phyloP scores from a whole-genome alignment of 2,113 vertebrate species.

The Peromyscus leucopus region DNA sequence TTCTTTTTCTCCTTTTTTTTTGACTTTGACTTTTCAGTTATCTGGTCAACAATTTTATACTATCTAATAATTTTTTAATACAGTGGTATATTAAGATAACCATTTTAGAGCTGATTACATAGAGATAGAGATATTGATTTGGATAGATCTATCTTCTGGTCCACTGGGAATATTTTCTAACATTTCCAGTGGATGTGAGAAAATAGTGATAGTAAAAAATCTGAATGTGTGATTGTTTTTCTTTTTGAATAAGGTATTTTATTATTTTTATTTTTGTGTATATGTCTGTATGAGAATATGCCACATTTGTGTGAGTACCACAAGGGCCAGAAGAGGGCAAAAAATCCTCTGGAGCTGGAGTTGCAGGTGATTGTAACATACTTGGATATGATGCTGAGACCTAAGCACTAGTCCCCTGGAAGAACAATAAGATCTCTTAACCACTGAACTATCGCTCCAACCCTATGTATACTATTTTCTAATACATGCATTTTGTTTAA shows the following conservation, averaged over 20 bases:
- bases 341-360: neutral
- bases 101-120: neutral
- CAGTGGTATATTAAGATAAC: neutral
- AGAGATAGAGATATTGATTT: neutral
- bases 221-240: neutral
- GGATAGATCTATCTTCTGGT: neutral
- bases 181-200: no score
- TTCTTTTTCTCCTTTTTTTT: neutral
- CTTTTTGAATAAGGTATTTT: neutral
- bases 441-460: neutral
- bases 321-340: neutral
- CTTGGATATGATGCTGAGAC: neutral
- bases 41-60: neutral
- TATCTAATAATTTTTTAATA: neutral
- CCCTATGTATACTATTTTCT: neutral
- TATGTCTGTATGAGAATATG: neutral
- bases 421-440: neutral
- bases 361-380: neutral
- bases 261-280: neutral
- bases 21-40: neutral
- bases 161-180: neutral
- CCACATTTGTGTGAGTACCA: neutral
- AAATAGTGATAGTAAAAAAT: neutral
- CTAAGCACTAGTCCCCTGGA: neutral
- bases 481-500: neutral